Conservation (phyloP, 2,113 vertebrate genomes). For the Phylloscopus whistleri region DNA sequence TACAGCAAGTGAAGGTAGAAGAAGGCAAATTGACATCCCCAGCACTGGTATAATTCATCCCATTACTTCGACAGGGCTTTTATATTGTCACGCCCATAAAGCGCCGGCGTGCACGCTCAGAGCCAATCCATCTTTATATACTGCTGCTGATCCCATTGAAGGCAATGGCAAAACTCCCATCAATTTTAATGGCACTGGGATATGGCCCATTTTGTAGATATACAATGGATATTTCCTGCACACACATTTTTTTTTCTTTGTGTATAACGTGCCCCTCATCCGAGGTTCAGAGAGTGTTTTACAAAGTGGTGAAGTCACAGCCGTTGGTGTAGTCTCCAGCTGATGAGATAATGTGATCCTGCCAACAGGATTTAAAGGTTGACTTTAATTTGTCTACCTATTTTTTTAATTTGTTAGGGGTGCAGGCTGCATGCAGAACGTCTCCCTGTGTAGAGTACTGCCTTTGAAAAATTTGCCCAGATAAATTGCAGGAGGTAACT, state of each 20-base stretch:
- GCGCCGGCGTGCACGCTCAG: background rate
- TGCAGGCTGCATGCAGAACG: accelerated
- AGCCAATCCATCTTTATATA: constrained; percentile 59
- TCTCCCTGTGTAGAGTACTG: background rate
- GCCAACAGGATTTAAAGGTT: background rate
- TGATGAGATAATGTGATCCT: background rate
- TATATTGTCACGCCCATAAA: constrained; percentile 61
- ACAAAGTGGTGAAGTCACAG: background rate
- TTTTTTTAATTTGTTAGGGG: background rate
- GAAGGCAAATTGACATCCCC: constrained; percentile 44
- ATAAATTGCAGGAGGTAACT: background rate
- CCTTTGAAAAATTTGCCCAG: background rate
- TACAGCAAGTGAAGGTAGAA: constrained; percentile 17
- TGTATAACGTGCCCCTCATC: background rate
- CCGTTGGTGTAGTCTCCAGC: background rate
- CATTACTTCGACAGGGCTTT: constrained; percentile 46
- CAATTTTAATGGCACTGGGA: constrained; percentile 41
- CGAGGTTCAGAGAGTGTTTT: background rate
- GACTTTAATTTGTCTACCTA: background rate
- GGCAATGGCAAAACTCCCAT: constrained; percentile 51
- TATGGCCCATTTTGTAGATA: constrained; percentile 55
- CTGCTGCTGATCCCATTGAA: constrained; percentile 46
- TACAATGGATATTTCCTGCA: constrained; percentile 40
- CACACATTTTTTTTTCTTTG: background rate
- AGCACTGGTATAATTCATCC: constrained; percentile 47